A percentile compares a stretch with the other conserved stretches of the same genome.
phyloP scores from a whole-genome alignment of 2,888 invertebrate genomes.

The Adineta ricciae region DNA sequence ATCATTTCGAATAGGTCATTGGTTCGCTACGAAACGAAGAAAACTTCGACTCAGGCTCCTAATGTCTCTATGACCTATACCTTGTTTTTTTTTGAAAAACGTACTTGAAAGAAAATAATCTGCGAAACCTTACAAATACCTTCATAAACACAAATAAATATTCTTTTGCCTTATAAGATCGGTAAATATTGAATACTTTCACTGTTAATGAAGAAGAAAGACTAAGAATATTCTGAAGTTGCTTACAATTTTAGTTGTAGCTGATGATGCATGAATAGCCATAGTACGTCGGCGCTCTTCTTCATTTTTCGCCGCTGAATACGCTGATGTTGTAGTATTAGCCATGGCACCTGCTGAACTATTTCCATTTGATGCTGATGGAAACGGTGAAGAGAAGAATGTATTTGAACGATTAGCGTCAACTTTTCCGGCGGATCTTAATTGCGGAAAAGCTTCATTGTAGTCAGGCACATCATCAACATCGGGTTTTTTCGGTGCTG shows the following conservation, averaged over 20 bases:
- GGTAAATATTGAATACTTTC: too few species aligned
- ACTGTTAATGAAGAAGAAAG: too few species aligned
- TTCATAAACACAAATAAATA: too few species aligned
- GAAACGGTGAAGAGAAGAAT: neutral
- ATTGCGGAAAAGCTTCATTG: conserved; percentile 2
- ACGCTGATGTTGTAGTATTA: neutral
- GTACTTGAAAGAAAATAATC: too few species aligned
- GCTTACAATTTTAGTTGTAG: neutral
- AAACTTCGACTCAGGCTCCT: too few species aligned
- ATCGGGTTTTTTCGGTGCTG: neutral
- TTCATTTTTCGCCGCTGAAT: neutral
- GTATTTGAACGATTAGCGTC: neutral
- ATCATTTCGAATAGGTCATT: too few species aligned
- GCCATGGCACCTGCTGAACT: neutral
- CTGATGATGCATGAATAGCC: conserved; percentile 19
- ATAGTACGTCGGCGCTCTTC: neutral
- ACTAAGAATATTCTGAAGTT: too few species aligned
- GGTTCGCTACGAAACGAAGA: too few species aligned
- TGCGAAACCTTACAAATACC: too few species aligned
- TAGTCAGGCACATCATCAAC: neutral
- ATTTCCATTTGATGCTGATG: neutral
- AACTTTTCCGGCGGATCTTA: neutral
- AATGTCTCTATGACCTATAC: too few species aligned
- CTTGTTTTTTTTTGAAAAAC: too few species aligned
- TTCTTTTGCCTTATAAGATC: too few species aligned